Base-by-base conservation (phyloP, 2,888 invertebrate species). In the Omphaloscelis lunosa region DNA sequence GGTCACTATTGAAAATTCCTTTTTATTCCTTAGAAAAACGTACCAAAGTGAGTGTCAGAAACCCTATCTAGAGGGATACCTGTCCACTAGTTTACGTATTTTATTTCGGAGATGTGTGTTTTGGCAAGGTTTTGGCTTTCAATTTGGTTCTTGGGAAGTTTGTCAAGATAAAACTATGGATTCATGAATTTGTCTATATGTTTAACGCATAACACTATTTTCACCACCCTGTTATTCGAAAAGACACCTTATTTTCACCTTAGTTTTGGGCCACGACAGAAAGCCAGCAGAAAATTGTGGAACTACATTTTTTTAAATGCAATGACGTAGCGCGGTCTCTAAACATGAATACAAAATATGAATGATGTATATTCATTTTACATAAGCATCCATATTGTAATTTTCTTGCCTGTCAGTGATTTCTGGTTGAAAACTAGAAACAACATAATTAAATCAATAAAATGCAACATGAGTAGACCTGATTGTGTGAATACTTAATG, bases 1-100 rank as follows among this genome's bases (percentile, higher is more conserved):
- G 83, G 88, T 81, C 83, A 87, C 86, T 85, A 88, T 88, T 88
- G 88, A 82, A 87, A 86, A 88, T 88, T 88, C 88, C 83, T 87
- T 85, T 80, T 80, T 81, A 85, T 83, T 79, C 75, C 74, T 69
- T 62, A 85, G 72, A 76, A 78, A 77, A 83, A 81, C 79, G 75
- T 63, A 34, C 75, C 58, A 78, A 76, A 86, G 65, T 80, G 70
- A 85, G 67, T 78, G 85, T 85, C 72, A 70, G 69, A 63, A 41
- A 69, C 63, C 66, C 75, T 72, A 72, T 80, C 83, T 82, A 63
- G 69, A 77, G 45, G 45, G 76, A 72, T 75, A 85, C 74, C 85
- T 84, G 85, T 51, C 65, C 59, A 74, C 53, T 84, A 82, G 72
- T 74, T 79, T 76, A 53, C 70, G 67, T 71, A 70, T 80, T 77